phyloP scores from a whole-genome alignment of 2,888 invertebrate species.

The Drosophila birchii region DNA sequence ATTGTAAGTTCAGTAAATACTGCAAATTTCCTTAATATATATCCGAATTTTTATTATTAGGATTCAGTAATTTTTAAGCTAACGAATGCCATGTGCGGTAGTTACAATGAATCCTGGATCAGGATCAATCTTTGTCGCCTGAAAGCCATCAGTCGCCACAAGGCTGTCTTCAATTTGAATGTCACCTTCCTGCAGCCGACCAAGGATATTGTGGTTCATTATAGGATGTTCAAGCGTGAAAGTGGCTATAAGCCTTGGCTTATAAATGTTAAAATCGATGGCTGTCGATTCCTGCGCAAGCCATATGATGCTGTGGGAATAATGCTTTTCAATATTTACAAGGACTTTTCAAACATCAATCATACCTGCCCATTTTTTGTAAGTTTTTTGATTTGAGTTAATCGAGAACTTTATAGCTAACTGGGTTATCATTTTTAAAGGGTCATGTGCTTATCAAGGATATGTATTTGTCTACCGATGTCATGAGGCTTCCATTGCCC shows the following conservation, averaged over 20 bases:
- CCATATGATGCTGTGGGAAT: conserved; percentile 30
- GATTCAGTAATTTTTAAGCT: conserved; percentile 43
- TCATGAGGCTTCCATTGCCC: conserved; percentile 25
- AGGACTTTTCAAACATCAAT: conserved; percentile 47
- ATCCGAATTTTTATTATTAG: conserved; percentile 3
- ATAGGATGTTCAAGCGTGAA: conserved; percentile 33
- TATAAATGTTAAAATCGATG: conserved; percentile 14
- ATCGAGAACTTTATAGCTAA: background rate
- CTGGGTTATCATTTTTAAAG: conserved; percentile 9
- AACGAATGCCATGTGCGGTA: conserved; percentile 43
- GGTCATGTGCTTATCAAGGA: conserved; percentile 29
- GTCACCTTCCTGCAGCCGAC: conserved; percentile 30
- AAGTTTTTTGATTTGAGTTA: background rate
- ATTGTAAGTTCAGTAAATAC: background rate
- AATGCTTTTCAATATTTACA: conserved; percentile 26
- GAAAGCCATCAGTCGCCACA: conserved; percentile 48
- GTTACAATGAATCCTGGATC: conserved; percentile 51
- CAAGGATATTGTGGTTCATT: conserved; percentile 9
- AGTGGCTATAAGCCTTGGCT: conserved; percentile 59
- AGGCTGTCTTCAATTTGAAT: conserved; percentile 34
- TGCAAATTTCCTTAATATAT: background rate
- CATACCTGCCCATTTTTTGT: conserved; percentile 43
- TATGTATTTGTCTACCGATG: conserved; percentile 17
- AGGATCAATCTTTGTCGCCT: conserved; percentile 43
- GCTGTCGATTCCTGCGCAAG: conserved; percentile 34